Base-by-base conservation (phyloP, 2,888 invertebrate species). In the Caenorhabditis becei region DNA sequence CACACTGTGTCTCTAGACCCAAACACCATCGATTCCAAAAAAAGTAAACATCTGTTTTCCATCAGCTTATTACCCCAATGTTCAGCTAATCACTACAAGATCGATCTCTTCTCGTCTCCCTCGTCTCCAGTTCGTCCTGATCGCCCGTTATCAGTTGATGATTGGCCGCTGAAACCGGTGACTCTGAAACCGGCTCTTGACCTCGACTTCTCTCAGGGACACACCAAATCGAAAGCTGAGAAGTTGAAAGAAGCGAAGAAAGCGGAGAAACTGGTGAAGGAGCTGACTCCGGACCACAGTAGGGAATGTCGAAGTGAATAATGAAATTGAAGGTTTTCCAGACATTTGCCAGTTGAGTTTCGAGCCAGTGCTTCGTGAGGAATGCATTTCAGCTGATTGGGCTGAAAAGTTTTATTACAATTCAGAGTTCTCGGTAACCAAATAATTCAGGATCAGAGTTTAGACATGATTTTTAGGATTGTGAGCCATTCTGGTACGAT, bases 401-500 rank as follows among this genome's bases (percentile, higher is more conserved):
- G 61, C 44, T 0, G 87, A 87, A 47, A 71, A 74, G 35, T 87
- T 87, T 56, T 87, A 66, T 53, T 87, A 80, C 78, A 85, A 84
- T 26, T 35, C 65, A 0, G 72, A 84, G 3, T 81, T 78, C 24
- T 28, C 56, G 56, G 79, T 80, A n/a, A 7, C 10, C 18, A 10
- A 0, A 35, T 59, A 16, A 49, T 10, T 23, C 10, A 18, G 35
- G 53, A 26, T 16, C 1, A 7, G 5, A 54, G 1, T 10, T 16
- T 0, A 4, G 0, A 23, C n/a, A 20, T 26, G 2, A 20, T 20
- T 44, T 82, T 51, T 35, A 83, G 82, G 83, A 85, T 26, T 90
- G 90, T 82, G 83, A 85, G n/a, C 79, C 87, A 20, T 90, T 90
- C 77, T 90, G 90, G 90, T 88, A 86, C 65, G 90, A 90, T 77